Conservation (phyloP, 1,140 invertebrate genomes). For the Chrysoperla carnea region DNA sequence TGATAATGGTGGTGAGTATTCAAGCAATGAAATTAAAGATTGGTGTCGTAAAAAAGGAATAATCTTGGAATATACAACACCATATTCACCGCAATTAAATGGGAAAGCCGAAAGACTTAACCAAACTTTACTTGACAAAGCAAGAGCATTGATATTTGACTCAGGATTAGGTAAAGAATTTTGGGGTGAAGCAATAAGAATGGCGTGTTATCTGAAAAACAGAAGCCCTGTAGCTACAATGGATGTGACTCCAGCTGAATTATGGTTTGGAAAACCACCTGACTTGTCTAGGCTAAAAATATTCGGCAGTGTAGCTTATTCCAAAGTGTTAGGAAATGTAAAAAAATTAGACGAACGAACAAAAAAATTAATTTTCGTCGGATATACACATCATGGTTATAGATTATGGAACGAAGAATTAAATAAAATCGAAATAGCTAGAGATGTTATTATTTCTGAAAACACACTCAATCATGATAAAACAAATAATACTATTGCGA, state of each 20-base stretch:
- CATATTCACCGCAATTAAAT: conserved; percentile 20
- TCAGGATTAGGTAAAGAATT: conserved; percentile 10
- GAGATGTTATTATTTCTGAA: neutral
- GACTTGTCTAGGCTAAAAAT: too few species aligned
- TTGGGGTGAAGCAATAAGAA: conserved; percentile 19
- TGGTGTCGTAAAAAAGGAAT: conserved; percentile 12
- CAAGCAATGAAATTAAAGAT: conserved; percentile 9
- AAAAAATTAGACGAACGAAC: too few species aligned
- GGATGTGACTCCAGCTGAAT: too few species aligned
- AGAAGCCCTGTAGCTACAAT: too few species aligned
- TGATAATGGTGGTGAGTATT: conserved; percentile 12
- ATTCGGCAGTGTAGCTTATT: too few species aligned
- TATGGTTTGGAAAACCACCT: too few species aligned
- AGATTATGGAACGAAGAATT: neutral
- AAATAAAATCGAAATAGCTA: neutral
- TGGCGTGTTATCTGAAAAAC: too few species aligned
- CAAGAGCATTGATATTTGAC: conserved; percentile 17
- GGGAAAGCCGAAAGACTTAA: conserved; percentile 21
- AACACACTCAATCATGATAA: too few species aligned
- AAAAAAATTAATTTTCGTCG: neutral
- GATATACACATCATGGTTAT: neutral
- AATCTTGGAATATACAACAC: conserved; percentile 8
- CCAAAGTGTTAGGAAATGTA: too few species aligned
- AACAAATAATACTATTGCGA: too few species aligned
- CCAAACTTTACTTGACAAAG: conserved; percentile 17